Evolutionary conservation across 2,888 invertebrate genomes (phyloP), one percentile per base, ranked within the genome.

Genomic region (Drosophila infuscata): DNA sequence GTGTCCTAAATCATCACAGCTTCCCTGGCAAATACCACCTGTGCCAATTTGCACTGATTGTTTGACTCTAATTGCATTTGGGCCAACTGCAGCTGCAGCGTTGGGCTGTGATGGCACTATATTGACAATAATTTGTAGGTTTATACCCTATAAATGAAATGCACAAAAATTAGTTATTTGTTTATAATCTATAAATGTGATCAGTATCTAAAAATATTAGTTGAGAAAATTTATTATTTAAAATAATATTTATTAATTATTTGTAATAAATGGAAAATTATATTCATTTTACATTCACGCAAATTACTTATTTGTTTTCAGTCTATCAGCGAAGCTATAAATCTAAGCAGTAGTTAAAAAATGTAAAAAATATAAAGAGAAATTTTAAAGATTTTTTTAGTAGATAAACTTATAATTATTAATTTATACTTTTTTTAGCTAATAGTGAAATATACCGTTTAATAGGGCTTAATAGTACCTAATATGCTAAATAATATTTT

Each of bases 51-150:
- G 35, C 49, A 38, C 11, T 43, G n/a, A 49, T 74, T 54, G 49
- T 33, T 29, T 38, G 20, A 20, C 60, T 57, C 57, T 74, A 79
- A 76, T 76, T 76, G 68, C 76, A 67, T 57, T 65, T 56, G 2
- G 57, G 35, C 43, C 41, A 70, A 70, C 12, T 60, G 11, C 38
- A 41, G 35, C 15, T 56, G 25, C 7, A 51, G 3, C 17, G 30
- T 36, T 32, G 32, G 33, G 52, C 32, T 6, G 25, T 12, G 29
- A 49, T 58, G 32, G 7, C 15, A 8, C n/a, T 15, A 36, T 7
- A 36, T 36, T 36, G 36, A 17, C 36, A 36, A 17, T 36, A 36
- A 11, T 43, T 20, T 43, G n/a, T 12, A 20, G 12, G 12, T 0
- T 12, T 20, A 6, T 12, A 7, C 12, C 12, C 12, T 38, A n/a